Evolutionary conservation across 2,888 invertebrate genomes (phyloP), one percentile per base, ranked within the genome.

Genomic region (Copidosoma aretas): DNA sequence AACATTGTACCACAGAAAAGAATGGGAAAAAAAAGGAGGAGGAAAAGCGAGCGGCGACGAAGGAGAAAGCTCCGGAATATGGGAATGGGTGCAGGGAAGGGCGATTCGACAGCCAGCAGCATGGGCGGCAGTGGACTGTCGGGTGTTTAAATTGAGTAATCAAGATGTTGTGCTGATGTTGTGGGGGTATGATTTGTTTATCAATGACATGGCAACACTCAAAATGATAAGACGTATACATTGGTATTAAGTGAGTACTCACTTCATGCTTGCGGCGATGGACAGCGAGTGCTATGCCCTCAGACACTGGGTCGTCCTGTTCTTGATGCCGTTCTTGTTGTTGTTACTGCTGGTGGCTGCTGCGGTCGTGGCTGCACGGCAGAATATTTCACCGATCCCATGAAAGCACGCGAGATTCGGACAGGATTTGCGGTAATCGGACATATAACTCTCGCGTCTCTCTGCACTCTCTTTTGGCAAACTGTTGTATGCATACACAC

Each of bases 401-500:
- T 83, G 81, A 82, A 83, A 82, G 80, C 82, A 83, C 80, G 80
- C 82, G 80, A 82, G 81, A 80, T 82, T 81, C 76, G 80, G 82
- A 78, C 82, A 81, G 75, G 81, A 83, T 76, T 82, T 81, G 74
- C 82, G 81, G 78, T 81, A 81, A 79, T 81, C 80, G 81, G 83
- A 82, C 83, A 83, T 83, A 32, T 32, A 32, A 32, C 32, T 32
- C 32, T 3, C 32, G 32, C 8, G 4, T 32, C 32, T 32, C 32
- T 5, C n/a, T n/a, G n/a, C n/a, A n/a, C n/a, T n/a, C 32, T 32
- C 32, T 3, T 8, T 32, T 32, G 32, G 4, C 4, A 32, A 32
- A 32, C 8, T 32, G 32, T 32, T 8, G 32, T 32, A 32, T 32
- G 32, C 8, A 32, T 32, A 8, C 8, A 32, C 32, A 32, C 32